These are phyloP conservation scores for Glossophaga mutica DNA, from an alignment of 2,797 vertebrate species.

Conservation along the genomic window DNA sequence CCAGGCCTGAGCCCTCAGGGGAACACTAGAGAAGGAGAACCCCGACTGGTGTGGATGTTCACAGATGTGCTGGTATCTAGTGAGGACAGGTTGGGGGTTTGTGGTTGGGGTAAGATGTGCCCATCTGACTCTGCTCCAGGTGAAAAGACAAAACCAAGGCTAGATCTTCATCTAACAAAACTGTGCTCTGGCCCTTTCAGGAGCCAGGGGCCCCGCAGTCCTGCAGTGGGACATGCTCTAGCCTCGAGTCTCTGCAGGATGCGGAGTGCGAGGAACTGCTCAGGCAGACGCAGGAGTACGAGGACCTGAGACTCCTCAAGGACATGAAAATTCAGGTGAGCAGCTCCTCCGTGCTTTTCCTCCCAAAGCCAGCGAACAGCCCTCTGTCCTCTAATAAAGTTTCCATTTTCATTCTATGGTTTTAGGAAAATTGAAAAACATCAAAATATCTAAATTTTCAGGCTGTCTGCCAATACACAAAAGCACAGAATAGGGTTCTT, in stretches of 20 bases:
- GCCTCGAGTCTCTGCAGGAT: constrained; percentile 67
- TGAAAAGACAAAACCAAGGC: neutral
- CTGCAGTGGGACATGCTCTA: constrained; percentile 48
- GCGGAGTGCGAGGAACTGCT: constrained; percentile 60
- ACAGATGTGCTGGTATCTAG: neutral
- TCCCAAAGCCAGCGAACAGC: neutral
- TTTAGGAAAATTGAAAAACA: neutral
- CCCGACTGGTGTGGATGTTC: neutral
- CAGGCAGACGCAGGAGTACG: constrained; percentile 55
- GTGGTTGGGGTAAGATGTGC: neutral
- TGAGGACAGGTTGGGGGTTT: neutral
- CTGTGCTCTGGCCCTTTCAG: constrained; percentile 60
- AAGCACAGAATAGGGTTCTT: neutral
- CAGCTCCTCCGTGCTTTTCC: rapidly evolving
- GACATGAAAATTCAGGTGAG: constrained; percentile 78
- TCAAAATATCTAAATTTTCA: neutral
- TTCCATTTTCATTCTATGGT: neutral
- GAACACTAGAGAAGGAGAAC: rapidly evolving
- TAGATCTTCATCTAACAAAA: neutral
- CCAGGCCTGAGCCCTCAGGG: neutral
- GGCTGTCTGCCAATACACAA: neutral
- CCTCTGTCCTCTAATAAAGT: neutral
- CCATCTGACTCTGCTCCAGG: neutral
- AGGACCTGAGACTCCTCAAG: constrained; percentile 48
- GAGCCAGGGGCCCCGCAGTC: constrained; percentile 78